These are phyloP conservation scores for Globicephala melas DNA, from an alignment of 2,113 vertebrate species.

Conservation along the genomic window DNA sequence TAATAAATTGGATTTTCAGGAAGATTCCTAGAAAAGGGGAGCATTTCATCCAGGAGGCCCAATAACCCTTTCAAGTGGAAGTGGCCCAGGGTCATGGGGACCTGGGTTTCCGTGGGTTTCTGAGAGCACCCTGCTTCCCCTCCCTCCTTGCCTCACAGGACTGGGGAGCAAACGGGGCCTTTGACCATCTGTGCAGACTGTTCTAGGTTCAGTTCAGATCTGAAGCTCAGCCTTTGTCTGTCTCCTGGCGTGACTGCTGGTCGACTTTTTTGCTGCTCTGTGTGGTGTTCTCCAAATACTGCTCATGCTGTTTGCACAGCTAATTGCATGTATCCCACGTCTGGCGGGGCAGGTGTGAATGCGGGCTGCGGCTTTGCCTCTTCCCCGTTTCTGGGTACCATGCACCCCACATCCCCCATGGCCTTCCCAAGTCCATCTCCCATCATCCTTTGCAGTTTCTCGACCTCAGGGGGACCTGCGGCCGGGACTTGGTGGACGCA, in stretches of 20 bases:
- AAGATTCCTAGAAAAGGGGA: neutral
- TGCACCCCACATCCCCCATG: neutral
- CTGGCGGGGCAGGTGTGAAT: neutral
- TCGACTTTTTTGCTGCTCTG: neutral
- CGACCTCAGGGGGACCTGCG: neutral
- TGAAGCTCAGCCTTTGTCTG: neutral
- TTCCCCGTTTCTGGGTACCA: neutral
- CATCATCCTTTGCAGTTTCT: neutral
- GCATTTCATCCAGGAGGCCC: neutral
- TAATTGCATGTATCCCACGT: rapidly evolving
- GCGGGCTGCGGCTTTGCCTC: neutral
- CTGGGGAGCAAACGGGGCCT: neutral
- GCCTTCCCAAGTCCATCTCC: neutral
- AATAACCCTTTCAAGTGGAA: neutral
- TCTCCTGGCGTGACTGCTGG: neutral
- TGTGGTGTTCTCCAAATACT: rapidly evolving
- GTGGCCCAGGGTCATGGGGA: rapidly evolving
- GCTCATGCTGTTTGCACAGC: neutral
- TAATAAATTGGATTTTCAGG: neutral
- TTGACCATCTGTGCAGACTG: neutral
- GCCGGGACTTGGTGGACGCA: neutral
- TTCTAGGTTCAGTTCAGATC: neutral
- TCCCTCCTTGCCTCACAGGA: neutral
- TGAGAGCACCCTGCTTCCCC: too few relatives aligned
- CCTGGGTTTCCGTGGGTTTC: neutral